These are phyloP conservation scores for Austrolebias charrua DNA, from an alignment of 2,797 vertebrate species.

Conservation along the genomic window DNA sequence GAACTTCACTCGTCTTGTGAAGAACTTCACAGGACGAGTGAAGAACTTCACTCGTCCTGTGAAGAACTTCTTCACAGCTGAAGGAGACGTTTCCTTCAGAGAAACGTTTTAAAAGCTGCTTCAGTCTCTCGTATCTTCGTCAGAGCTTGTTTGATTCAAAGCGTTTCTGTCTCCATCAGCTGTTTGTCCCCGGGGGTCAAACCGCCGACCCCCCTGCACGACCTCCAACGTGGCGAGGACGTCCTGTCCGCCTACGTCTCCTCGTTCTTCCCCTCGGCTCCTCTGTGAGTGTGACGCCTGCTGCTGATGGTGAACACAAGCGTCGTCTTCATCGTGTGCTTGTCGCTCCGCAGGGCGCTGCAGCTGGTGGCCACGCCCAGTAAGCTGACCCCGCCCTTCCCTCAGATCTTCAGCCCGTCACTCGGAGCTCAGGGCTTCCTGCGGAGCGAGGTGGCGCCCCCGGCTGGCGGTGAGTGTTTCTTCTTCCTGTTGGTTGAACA, in stretches of 20 bases:
- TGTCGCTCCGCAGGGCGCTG: constrained; percentile 59
- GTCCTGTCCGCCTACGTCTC: constrained; percentile 78
- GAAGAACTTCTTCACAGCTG: too few relatives aligned
- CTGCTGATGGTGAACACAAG: neutral
- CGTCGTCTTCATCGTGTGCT: neutral
- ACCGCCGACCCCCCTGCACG: constrained; percentile 72
- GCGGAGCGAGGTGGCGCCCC: constrained; percentile 11
- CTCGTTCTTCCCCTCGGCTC: constrained; percentile 70
- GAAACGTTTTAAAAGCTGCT: too few relatives aligned
- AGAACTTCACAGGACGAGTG: too few relatives aligned
- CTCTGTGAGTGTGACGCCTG: constrained; percentile 78
- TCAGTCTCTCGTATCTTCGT: too few relatives aligned
- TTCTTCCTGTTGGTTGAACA: too few relatives aligned
- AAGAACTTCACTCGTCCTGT: too few relatives aligned
- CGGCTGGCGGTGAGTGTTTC: constrained; percentile 48
- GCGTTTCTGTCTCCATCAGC: constrained; percentile 56
- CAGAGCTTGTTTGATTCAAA: too few relatives aligned
- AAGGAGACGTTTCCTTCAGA: too few relatives aligned
- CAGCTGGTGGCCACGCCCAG: constrained; percentile 83
- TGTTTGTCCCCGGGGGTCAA: constrained; percentile 50
- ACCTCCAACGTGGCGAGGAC: constrained; percentile 75
- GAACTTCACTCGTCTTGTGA: too few relatives aligned
- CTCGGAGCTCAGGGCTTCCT: constrained; percentile 74
- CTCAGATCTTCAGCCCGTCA: constrained; percentile 82
- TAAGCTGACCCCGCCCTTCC: constrained; percentile 82